Evolutionary conservation across 2,797 vertebrate genomes (phyloP).

Genomic region (Myotis pilosus): DNA sequence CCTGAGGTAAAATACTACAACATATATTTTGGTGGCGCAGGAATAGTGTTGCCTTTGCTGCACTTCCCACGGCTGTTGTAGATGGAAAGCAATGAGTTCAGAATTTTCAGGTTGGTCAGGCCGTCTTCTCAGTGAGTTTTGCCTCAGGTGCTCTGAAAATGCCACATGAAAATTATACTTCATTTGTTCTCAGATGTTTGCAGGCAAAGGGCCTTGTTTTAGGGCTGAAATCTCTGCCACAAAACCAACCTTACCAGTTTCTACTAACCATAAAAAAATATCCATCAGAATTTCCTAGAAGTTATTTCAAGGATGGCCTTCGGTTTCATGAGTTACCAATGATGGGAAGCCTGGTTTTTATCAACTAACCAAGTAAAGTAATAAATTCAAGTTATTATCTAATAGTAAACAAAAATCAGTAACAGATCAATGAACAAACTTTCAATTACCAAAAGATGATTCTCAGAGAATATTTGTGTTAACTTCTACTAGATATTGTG

Average conservation of each 20-base stretch:
- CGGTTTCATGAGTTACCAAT: neutral
- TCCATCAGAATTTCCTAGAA: slow-evolving; percentile 28
- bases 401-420: neutral
- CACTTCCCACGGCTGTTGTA: neutral
- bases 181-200: slow-evolving; percentile 53
- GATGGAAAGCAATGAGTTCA: slow-evolving; percentile 43
- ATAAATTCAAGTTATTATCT: neutral
- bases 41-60: slow-evolving; percentile 25
- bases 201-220: neutral
- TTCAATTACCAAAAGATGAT: neutral
- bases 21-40: slow-evolving; percentile 54
- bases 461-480: neutral
- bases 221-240: slow-evolving; percentile 8
- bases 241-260: slow-evolving; percentile 30
- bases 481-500: neutral
- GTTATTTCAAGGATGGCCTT: slow-evolving; percentile 2
- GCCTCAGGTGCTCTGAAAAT: slow-evolving; percentile 17
- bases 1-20: slow-evolving; percentile 35
- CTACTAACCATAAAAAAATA: neutral
- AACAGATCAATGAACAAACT: neutral
- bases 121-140: slow-evolving; percentile 1
- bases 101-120: slow-evolving; percentile 12
- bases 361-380: neutral
- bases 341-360: slow-evolving; percentile 4
- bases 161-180: slow-evolving; percentile 28